phyloP scores from a whole-genome alignment of 2,888 invertebrate species.

The Rhabditoides inermis region DNA sequence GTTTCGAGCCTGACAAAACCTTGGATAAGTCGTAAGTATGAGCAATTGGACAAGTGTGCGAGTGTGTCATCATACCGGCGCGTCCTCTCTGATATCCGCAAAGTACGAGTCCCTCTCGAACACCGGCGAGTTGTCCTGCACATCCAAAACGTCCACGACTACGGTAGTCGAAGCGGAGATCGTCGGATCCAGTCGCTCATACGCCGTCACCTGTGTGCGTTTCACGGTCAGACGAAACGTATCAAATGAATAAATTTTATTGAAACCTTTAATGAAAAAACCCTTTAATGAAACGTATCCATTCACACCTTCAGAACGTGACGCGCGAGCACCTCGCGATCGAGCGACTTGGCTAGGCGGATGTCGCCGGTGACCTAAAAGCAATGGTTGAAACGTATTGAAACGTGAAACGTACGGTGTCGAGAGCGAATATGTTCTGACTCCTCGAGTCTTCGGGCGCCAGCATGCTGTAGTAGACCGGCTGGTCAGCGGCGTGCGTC shows the following conservation, averaged over 20 bases:
- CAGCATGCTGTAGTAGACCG: conserved; percentile 46
- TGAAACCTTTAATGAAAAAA: too few relatives aligned
- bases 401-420: conserved; percentile 22
- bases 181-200: conserved; percentile 44
- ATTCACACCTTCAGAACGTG: conserved; percentile 39
- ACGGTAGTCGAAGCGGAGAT: conserved; percentile 40
- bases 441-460: conserved; percentile 47
- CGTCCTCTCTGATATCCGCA: conserved; percentile 77
- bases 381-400: conserved; percentile 1
- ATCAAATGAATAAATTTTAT: too few relatives aligned
- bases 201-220: conserved; percentile 40
- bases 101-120: conserved; percentile 87
- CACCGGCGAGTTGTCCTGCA: conserved; percentile 85
- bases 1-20: too few relatives aligned
- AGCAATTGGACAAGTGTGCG: not conserved
- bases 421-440: conserved; percentile 33
- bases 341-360: conserved; percentile 42
- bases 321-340: conserved; percentile 41
- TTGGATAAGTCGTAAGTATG: too few relatives aligned
- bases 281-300: too few relatives aligned
- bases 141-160: conserved; percentile 77
- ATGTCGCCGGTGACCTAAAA: conserved; percentile 43
- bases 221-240: too few relatives aligned
- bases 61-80: conserved; percentile 32
- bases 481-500: conserved; percentile 32